phyloP scores from a whole-genome alignment of 2,797 vertebrate genomes.

The Alouatta caraya region DNA sequence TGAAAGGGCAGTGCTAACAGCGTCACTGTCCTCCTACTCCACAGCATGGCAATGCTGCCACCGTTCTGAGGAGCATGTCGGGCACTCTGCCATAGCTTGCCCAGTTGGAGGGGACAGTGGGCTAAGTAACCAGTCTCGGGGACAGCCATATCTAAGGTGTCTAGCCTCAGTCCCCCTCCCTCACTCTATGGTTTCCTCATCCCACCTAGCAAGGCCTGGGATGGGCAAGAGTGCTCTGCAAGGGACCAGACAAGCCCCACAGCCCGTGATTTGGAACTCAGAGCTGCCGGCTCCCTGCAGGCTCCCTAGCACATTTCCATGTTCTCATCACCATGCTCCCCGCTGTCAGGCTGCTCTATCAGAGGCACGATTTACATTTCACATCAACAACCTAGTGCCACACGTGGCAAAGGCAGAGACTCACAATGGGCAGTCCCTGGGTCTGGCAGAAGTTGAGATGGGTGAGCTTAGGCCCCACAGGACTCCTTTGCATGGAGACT shows the following conservation, averaged over 20 bases:
- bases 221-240: not conserved
- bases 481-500: not conserved
- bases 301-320: not conserved
- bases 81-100: accelerated
- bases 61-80: accelerated
- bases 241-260: not conserved
- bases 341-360: not conserved
- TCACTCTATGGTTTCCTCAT: not conserved
- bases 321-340: not conserved
- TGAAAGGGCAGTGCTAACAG: not conserved
- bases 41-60: not conserved
- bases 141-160: not conserved
- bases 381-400: not conserved
- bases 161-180: not conserved
- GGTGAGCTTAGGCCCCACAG: not conserved
- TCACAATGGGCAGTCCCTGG: accelerated
- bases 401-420: not conserved
- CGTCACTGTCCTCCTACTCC: not conserved
- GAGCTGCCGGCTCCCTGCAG: not conserved
- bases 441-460: not conserved
- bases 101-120: not conserved
- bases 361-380: not conserved
- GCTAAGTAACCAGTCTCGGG: not conserved
- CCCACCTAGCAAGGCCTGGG: not conserved
- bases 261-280: not conserved